These are phyloP conservation scores for Leptogaster cylindrica DNA, from an alignment of 2,888 invertebrate genomes.

Conservation along the genomic window DNA sequence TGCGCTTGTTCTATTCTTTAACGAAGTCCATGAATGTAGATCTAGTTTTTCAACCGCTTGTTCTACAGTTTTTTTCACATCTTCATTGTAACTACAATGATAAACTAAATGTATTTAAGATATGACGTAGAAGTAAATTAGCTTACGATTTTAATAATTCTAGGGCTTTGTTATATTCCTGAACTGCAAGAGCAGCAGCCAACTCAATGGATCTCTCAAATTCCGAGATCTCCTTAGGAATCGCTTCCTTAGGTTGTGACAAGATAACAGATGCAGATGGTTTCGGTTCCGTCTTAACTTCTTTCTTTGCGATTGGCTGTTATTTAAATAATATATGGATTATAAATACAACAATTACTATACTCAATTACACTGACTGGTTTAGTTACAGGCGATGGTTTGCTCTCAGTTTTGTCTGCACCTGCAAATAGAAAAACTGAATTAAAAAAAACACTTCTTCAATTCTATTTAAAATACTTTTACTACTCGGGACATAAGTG, in stretches of 20 bases:
- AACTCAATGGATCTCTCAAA: constrained; percentile 66
- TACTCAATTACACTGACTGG: constrained; percentile 44
- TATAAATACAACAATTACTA: neutral
- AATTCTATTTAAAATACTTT: constrained; percentile 33
- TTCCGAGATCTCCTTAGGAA: constrained; percentile 63
- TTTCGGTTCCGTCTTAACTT: constrained; percentile 12
- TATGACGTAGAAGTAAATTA: constrained; percentile 45
- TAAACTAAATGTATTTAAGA: constrained; percentile 62
- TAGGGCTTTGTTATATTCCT: constrained; percentile 71
- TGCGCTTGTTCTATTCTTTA: constrained; percentile 68
- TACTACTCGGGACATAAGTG: constrained; percentile 10
- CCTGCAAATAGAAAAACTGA: constrained; percentile 46
- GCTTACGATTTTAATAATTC: constrained; percentile 63
- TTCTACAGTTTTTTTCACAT: constrained; percentile 67
- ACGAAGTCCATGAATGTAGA: constrained; percentile 64
- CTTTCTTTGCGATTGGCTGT: neutral
- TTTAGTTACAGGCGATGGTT: constrained; percentile 46
- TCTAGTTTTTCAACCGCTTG: constrained; percentile 68
- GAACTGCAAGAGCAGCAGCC: constrained; percentile 69
- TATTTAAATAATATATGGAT: too few species aligned
- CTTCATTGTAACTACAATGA: constrained; percentile 62
- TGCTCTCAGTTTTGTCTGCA: constrained; percentile 49
- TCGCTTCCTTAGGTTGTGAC: constrained; percentile 57
- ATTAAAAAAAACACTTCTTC: neutral
- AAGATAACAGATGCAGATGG: constrained; percentile 39